Evolutionary conservation across 2,888 invertebrate genomes (phyloP).

Genomic region (Drosophila paucipuncta): DNA sequence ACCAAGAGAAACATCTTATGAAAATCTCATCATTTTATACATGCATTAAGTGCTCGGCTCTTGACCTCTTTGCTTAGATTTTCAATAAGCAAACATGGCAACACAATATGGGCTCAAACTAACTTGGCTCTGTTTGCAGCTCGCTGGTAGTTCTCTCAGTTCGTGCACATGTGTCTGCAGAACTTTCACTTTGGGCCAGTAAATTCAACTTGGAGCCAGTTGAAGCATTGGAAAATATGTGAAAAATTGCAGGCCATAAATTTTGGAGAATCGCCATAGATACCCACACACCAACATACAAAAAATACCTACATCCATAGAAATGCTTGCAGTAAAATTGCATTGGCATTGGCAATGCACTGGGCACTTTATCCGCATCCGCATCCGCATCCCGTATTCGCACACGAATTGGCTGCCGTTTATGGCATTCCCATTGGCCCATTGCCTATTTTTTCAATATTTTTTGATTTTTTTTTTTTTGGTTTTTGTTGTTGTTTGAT

Average conservation of each 20-base stretch:
- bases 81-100: background rate
- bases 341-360: constrained; percentile 45
- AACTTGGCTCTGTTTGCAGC: background rate
- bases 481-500: constrained; percentile 32
- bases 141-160: background rate
- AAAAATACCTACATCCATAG: constrained; percentile 12
- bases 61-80: background rate
- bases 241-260: constrained; percentile 79
- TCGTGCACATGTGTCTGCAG: constrained; percentile 41
- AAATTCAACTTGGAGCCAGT: constrained; percentile 64
- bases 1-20: background rate
- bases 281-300: constrained; percentile 29
- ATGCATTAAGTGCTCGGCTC: background rate
- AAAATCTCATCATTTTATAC: background rate
- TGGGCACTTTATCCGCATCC: constrained; percentile 22
- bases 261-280: constrained; percentile 46
- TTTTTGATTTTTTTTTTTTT: constrained; percentile 9
- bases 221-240: constrained; percentile 77
- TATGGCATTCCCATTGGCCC: constrained; percentile 58
- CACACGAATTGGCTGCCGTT: constrained; percentile 57
- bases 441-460: constrained; percentile 17
- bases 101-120: background rate
- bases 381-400: constrained; percentile 21
- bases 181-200: constrained; percentile 37
- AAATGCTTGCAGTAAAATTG: constrained; percentile 35